Evolutionary conservation across 2,888 invertebrate genomes (phyloP).

Genomic region (Scrobipalpa costella): DNA sequence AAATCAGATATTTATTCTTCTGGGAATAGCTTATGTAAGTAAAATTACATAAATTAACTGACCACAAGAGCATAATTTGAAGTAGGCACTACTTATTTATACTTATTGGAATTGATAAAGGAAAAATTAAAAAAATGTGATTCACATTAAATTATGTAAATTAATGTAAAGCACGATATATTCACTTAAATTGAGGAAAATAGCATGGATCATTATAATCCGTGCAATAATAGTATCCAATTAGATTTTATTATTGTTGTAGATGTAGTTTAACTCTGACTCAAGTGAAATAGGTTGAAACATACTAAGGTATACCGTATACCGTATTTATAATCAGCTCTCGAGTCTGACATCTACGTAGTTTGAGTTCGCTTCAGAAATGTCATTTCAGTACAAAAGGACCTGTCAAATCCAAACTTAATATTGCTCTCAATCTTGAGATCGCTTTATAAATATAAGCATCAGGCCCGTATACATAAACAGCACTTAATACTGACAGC

Average conservation of each 20-base stretch:
- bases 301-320: neutral
- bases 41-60: neutral
- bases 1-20: neutral
- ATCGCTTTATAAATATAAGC: too few species aligned
- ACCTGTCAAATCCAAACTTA: too few species aligned
- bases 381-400: too few species aligned
- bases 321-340: too few species aligned
- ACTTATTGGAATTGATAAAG: neutral
- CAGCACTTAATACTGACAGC: too few species aligned
- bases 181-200: conserved; percentile 14
- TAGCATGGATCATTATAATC: conserved; percentile 18
- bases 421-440: too few species aligned
- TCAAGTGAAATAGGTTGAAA: neutral
- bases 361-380: too few species aligned
- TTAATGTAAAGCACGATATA: conserved; percentile 8
- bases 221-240: conserved; percentile 1
- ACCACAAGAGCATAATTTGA: conserved; percentile 3
- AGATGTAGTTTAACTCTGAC: neutral
- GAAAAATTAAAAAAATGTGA: neutral
- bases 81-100: neutral
- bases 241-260: conserved; percentile 4
- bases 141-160: neutral
- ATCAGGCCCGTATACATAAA: too few species aligned
- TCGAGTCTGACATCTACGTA: too few species aligned
- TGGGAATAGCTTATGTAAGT: neutral